These are phyloP conservation scores for Drosophila setifemur DNA, from an alignment of 1,140 invertebrate species.

Conservation along the genomic window DNA sequence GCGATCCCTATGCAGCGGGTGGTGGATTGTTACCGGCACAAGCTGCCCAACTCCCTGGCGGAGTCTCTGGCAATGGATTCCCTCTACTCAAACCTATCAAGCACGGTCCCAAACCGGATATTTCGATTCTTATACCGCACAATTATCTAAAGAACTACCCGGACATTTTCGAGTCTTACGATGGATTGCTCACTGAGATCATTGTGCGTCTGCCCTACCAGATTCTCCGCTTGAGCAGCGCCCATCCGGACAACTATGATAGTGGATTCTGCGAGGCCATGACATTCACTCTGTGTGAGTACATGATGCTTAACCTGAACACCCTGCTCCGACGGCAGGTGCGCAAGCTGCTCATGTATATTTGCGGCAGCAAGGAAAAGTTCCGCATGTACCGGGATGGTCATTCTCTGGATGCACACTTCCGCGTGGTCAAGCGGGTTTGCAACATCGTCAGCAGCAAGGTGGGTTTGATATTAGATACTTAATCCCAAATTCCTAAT, in stretches of 20 bases:
- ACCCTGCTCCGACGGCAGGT: conserved; percentile 90
- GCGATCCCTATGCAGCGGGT: conserved; percentile 81
- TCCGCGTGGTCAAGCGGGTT: conserved; percentile 86
- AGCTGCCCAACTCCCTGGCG: not conserved
- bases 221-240: conserved; percentile 89
- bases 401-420: conserved; percentile 92
- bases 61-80: conserved; percentile 23
- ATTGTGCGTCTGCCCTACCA: conserved; percentile 96
- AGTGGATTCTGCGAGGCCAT: conserved; percentile 94
- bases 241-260: conserved; percentile 84
- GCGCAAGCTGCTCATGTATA: conserved; percentile 94
- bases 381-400: conserved; percentile 96
- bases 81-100: conserved; percentile 93
- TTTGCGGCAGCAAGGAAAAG: conserved; percentile 97
- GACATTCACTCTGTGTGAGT: conserved; percentile 93
- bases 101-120: conserved; percentile 92
- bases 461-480: conserved; percentile 49
- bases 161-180: conserved; percentile 97
- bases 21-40: conserved; percentile 7
- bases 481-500: no score
- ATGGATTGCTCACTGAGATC: conserved; percentile 97
- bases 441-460: conserved; percentile 81
- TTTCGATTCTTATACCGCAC: conserved; percentile 97
- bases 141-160: conserved; percentile 96
- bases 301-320: conserved; percentile 96